A percentile compares a stretch with the other conserved stretches of the same genome.
phyloP scores from a whole-genome alignment of 2,113 vertebrate genomes.

The Pomatorhinus ruficollis region DNA sequence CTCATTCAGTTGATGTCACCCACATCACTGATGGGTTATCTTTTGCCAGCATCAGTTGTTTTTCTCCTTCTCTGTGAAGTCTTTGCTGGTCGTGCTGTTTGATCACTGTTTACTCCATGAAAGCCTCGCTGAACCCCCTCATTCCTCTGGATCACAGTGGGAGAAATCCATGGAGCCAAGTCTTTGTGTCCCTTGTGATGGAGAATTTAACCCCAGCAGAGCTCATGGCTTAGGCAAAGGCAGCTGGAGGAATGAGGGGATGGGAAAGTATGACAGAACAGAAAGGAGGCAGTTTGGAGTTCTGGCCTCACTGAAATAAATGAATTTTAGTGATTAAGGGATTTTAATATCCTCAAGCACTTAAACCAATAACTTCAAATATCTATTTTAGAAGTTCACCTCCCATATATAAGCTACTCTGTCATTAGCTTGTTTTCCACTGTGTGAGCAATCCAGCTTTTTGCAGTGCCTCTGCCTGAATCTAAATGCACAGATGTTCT shows the following conservation, averaged over 20 bases:
- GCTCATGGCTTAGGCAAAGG: background rate
- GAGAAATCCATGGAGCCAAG: accelerated
- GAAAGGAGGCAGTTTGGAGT: background rate
- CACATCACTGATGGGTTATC: background rate
- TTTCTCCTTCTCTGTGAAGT: background rate
- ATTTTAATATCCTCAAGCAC: background rate
- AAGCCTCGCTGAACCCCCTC: background rate
- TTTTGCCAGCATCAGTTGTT: background rate
- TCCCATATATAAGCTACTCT: background rate
- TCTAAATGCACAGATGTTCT: background rate
- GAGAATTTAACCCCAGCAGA: background rate
- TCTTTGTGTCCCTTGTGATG: background rate
- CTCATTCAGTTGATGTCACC: background rate
- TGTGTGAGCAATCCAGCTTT: background rate
- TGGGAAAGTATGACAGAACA: background rate
- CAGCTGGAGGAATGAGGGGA: background rate
- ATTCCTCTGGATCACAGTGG: background rate
- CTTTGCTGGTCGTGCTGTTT: background rate
- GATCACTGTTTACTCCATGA: background rate
- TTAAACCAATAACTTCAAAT: background rate
- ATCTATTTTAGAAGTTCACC: background rate
- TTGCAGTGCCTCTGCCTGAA: background rate
- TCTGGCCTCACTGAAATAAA: background rate
- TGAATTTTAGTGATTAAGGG: background rate
- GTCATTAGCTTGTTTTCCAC: background rate